Conservation (phyloP, 2,888 invertebrate species). For the Brenthis daphne region DNA sequence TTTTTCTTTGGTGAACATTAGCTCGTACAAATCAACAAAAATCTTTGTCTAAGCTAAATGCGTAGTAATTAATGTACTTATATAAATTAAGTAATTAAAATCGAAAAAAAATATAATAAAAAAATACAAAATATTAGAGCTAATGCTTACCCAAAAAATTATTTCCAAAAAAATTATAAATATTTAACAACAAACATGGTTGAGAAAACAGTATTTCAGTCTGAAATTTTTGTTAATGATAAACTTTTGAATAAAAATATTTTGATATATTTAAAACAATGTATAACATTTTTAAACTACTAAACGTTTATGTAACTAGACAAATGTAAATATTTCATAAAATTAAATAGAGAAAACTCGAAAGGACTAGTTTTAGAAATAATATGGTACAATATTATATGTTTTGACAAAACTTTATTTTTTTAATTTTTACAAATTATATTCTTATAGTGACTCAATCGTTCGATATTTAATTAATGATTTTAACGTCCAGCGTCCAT, state of each 20-base stretch:
- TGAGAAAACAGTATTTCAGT: slow-evolving; percentile 5
- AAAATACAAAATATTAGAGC: slow-evolving; percentile 14
- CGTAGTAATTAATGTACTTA: neutral
- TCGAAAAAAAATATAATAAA: slow-evolving; percentile 8
- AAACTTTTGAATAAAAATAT: slow-evolving; percentile 14
- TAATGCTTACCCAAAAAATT: neutral
- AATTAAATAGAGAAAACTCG: slow-evolving; percentile 33
- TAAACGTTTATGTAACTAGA: slow-evolving; percentile 37
- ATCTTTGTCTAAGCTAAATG: slow-evolving; percentile 4
- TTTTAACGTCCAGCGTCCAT: slow-evolving; percentile 86
- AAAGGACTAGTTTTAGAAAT: slow-evolving; percentile 42
- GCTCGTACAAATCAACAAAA: neutral
- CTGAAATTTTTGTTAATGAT: neutral
- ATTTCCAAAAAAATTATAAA: slow-evolving; percentile 17
- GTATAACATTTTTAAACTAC: slow-evolving; percentile 33
- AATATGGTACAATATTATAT: slow-evolving; percentile 44
- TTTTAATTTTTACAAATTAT: slow-evolving; percentile 26
- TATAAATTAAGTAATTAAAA: slow-evolving; percentile 6
- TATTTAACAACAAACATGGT: neutral
- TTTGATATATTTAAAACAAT: slow-evolving; percentile 26
- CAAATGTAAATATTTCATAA: slow-evolving; percentile 44
- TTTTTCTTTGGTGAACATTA: slow-evolving; percentile 8
- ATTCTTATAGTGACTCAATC: neutral
- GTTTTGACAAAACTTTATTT: slow-evolving; percentile 41
- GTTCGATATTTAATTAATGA: neutral